These are phyloP conservation scores for Axinella damicornis DNA, from an alignment of 37 sponge, comb jelly and placozoan genomes.

Conservation along the genomic window DNA sequence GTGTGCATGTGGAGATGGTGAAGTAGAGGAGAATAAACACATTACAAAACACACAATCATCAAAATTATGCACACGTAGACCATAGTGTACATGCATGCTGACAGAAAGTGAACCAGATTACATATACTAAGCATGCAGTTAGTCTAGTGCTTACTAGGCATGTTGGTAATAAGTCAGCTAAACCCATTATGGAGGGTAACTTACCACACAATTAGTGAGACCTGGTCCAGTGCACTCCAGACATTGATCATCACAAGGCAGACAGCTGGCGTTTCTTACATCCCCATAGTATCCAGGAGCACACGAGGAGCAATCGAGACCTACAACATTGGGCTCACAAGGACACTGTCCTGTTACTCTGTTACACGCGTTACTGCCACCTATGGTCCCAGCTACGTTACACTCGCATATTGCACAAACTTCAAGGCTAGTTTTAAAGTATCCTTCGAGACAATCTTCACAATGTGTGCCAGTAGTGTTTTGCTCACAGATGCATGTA, in stretches of 20 bases:
- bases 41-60: too few species aligned
- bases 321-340: slow-evolving; percentile 76
- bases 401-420: slow-evolving; percentile 81
- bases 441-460: slow-evolving; percentile 69
- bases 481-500: slow-evolving; percentile 84
- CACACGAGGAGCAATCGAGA: slow-evolving; percentile 54
- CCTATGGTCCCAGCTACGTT: slow-evolving; percentile 64
- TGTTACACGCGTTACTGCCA: slow-evolving; percentile 42
- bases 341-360: slow-evolving; percentile 75
- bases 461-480: slow-evolving; percentile 85
- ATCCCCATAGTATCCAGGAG: slow-evolving; percentile 53
- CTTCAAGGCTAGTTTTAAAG: slow-evolving; percentile 68
- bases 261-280: slow-evolving; percentile 61
- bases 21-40: too few species aligned
- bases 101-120: too few species aligned
- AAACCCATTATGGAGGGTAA: background rate
- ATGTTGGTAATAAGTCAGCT: too few species aligned
- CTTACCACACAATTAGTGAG: slow-evolving; percentile 69
- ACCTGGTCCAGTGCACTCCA: slow-evolving; percentile 65
- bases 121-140: too few species aligned
- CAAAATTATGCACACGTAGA: too few species aligned
- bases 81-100: too few species aligned
- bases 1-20: too few species aligned
- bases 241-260: slow-evolving; percentile 67
- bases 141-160: too few species aligned